Conservation (phyloP, 2,113 vertebrate genomes). For the Pygathrix nemaeus region DNA sequence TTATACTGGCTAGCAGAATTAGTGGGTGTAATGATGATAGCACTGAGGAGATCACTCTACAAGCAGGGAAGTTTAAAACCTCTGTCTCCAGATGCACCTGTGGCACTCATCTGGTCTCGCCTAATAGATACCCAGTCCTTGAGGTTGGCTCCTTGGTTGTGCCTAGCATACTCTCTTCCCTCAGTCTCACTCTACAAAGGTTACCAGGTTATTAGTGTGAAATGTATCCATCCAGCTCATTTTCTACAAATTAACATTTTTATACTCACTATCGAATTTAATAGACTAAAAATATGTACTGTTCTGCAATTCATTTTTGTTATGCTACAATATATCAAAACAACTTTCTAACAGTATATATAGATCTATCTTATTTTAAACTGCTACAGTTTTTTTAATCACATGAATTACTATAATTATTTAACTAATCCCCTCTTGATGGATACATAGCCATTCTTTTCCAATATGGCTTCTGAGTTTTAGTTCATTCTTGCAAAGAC, state of each 20-base stretch:
- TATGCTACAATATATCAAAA: neutral
- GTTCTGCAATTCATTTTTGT: neutral
- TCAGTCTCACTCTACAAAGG: neutral
- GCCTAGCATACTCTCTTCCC: too few relatives aligned
- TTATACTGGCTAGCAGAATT: neutral
- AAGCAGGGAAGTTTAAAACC: neutral
- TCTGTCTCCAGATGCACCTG: neutral
- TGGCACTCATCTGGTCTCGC: neutral
- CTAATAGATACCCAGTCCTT: neutral
- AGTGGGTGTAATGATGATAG: accelerated
- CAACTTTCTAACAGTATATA: neutral
- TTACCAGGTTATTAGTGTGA: neutral
- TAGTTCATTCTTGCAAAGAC: neutral
- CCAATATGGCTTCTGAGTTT: neutral
- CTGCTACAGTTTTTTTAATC: neutral
- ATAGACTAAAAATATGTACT: neutral
- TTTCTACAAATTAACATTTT: neutral
- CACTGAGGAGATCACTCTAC: neutral
- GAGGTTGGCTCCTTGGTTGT: neutral
- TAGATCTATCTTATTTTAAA: neutral
- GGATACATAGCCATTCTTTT: neutral
- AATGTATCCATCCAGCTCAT: neutral
- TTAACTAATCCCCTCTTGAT: neutral
- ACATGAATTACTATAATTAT: neutral
- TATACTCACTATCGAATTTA: neutral